A percentile compares a stretch with the other conserved stretches of the same genome.
These are phyloP conservation scores for Brachylomia viminalis DNA, from an alignment of 2,888 invertebrate genomes.

Conservation along the genomic window DNA sequence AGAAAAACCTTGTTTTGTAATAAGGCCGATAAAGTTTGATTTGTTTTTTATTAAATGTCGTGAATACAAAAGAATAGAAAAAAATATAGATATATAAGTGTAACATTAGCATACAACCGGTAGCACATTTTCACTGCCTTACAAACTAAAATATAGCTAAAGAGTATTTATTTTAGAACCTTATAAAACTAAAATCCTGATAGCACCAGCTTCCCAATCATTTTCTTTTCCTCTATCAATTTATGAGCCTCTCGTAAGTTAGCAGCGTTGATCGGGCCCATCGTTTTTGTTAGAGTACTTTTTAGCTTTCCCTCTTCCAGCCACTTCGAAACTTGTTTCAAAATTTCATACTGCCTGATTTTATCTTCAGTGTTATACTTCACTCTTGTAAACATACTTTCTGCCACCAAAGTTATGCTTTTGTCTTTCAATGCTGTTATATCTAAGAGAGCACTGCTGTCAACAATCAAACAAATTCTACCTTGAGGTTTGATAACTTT, in stretches of 20 bases:
- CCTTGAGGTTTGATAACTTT: slow-evolving; percentile 84
- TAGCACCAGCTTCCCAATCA: slow-evolving; percentile 84
- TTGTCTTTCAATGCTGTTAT: slow-evolving; percentile 81
- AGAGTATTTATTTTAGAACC: neutral
- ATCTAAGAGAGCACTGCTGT: slow-evolving; percentile 81
- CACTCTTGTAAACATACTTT: slow-evolving; percentile 83
- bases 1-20: too few species aligned
- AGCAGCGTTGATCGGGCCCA: slow-evolving; percentile 84
- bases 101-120: too few species aligned
- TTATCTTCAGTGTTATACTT: slow-evolving; percentile 84
- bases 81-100: too few species aligned
- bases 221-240: slow-evolving; percentile 79
- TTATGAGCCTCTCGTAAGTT: slow-evolving; percentile 83
- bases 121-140: neutral
- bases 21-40: too few species aligned
- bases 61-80: too few species aligned
- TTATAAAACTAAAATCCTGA: slow-evolving; percentile 74
- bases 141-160: neutral
- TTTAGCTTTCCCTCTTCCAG: slow-evolving; percentile 79
- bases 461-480: slow-evolving; percentile 84
- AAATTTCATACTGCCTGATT: slow-evolving; percentile 79
- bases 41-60: too few species aligned
- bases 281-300: slow-evolving; percentile 78
- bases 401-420: slow-evolving; percentile 82
- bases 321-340: slow-evolving; percentile 78